Evolutionary conservation across 2,888 invertebrate genomes (phyloP).

Genomic region (Pollenia amentaria): DNA sequence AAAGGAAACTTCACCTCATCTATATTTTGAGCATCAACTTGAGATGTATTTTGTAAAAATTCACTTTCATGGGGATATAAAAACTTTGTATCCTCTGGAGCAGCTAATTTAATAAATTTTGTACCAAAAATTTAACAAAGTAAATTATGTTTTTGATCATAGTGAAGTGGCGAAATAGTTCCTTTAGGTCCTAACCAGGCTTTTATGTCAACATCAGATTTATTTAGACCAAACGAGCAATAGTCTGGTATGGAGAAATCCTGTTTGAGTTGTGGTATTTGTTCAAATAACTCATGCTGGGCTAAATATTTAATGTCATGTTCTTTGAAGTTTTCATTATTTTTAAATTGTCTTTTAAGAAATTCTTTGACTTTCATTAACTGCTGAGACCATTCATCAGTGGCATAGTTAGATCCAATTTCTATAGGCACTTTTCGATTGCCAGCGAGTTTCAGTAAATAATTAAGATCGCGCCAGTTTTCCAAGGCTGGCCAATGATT

Average conservation of each 20-base stretch:
- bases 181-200: conserved; percentile 98
- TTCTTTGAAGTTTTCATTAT: conserved; percentile 84
- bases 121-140: conserved; percentile 95
- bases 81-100: conserved; percentile 88
- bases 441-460: conserved; percentile 91
- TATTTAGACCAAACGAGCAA: conserved; percentile 86
- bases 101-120: conserved; percentile 94
- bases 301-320: conserved; percentile 91
- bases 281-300: conserved; percentile 97
- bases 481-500: conserved; percentile 94
- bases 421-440: conserved; percentile 97
- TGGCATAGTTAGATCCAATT: conserved; percentile 96
- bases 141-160: conserved; percentile 97
- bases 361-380: conserved; percentile 95
- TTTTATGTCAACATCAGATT: conserved; percentile 89
- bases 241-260: conserved; percentile 96
- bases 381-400: conserved; percentile 96
- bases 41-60: conserved; percentile 94
- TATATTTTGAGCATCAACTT: conserved; percentile 93
- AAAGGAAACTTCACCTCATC: conserved; percentile 90
- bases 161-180: conserved; percentile 97
- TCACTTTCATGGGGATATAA: conserved; percentile 93
- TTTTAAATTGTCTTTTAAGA: conserved; percentile 85
- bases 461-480: conserved; percentile 91
- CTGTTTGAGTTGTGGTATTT: conserved; percentile 93